phyloP scores from a whole-genome alignment of 2,888 invertebrate species.

The Tupiocoris notatus region DNA sequence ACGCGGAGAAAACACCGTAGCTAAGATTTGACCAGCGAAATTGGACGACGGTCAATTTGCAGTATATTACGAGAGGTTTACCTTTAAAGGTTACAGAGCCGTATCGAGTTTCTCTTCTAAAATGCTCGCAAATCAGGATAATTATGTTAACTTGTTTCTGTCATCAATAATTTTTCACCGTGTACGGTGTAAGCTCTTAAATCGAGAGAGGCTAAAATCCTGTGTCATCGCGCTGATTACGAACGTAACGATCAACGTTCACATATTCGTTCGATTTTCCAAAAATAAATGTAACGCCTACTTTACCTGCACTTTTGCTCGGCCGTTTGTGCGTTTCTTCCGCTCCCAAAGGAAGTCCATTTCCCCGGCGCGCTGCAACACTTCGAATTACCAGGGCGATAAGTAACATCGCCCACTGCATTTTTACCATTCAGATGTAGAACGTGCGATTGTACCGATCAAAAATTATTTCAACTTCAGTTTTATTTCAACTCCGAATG shows the following conservation, averaged over 20 bases:
- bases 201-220: too few relatives aligned
- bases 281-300: too few relatives aligned
- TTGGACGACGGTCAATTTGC: conserved; percentile 20
- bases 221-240: too few relatives aligned
- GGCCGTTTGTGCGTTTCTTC: conserved; percentile 30
- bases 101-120: background rate
- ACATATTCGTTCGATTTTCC: too few relatives aligned
- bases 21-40: background rate
- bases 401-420: conserved; percentile 28
- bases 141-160: too few relatives aligned
- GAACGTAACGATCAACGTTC: too few relatives aligned
- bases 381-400: conserved; percentile 19
- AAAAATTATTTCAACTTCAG: too few relatives aligned
- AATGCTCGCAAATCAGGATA: too few relatives aligned
- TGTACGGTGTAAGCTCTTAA: too few relatives aligned
- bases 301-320: conserved; percentile 18
- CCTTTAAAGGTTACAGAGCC: background rate
- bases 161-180: too few relatives aligned
- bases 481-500: too few relatives aligned
- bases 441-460: background rate
- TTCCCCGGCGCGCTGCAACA: conserved; percentile 29
- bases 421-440: background rate
- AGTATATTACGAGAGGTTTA: conserved; percentile 7
- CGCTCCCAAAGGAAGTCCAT: conserved; percentile 12
- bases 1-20: background rate